These are phyloP conservation scores for Peromyscus californicus DNA, from an alignment of 2,113 vertebrate genomes.

Conservation along the genomic window DNA sequence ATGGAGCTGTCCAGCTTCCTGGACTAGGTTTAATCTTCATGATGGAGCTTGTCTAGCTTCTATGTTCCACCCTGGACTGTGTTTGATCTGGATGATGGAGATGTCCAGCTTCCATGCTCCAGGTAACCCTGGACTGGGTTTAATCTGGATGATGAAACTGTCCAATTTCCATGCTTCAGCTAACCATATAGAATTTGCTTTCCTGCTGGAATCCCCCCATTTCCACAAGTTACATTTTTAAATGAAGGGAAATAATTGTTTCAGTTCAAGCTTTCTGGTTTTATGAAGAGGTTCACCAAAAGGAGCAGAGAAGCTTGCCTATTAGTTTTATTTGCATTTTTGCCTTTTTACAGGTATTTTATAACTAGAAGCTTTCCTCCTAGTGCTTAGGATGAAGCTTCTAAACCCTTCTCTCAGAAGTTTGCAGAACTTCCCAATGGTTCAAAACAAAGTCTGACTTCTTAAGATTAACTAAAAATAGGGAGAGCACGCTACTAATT, in stretches of 20 bases:
- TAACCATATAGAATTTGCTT: background rate
- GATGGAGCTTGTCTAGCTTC: background rate
- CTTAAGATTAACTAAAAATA: constrained; percentile 30
- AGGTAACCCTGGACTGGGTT: background rate
- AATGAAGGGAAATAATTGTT: background rate
- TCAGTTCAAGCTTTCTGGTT: background rate
- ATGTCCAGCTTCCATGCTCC: background rate
- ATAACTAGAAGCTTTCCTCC: background rate
- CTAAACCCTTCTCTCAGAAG: background rate
- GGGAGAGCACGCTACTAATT: background rate
- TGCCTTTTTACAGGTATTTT: background rate
- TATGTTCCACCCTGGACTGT: background rate
- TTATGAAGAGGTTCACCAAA: background rate
- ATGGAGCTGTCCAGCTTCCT: background rate
- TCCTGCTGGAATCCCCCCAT: background rate
- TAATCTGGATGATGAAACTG: background rate
- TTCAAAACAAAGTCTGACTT: background rate
- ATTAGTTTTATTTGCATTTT: background rate
- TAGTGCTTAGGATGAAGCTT: background rate
- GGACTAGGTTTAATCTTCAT: background rate
- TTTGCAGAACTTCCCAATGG: background rate
- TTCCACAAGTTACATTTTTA: background rate
- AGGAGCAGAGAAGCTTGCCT: background rate
- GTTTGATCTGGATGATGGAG: background rate
- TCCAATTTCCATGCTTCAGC: background rate